phyloP scores from a whole-genome alignment of 2,888 invertebrate species.

The Lasioglossum morio region DNA sequence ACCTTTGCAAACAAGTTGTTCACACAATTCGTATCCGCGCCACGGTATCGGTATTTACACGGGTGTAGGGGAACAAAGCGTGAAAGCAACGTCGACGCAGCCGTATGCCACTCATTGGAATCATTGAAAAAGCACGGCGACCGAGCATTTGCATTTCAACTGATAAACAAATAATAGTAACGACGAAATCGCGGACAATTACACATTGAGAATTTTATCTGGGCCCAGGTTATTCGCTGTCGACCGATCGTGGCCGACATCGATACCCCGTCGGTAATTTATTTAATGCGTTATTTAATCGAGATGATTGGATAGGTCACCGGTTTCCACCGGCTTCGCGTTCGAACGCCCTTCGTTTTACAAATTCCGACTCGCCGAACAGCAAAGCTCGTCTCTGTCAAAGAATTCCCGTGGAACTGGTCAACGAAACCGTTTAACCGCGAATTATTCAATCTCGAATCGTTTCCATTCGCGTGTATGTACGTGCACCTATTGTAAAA shows the following conservation, averaged over 20 bases:
- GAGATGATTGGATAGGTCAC: background rate
- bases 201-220: conserved; percentile 2
- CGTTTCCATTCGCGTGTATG: background rate
- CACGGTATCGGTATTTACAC: background rate
- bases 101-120: background rate
- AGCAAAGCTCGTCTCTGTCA: background rate
- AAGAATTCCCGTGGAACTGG: conserved; percentile 20
- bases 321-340: too few species aligned
- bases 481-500: background rate
- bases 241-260: background rate
- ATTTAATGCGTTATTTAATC: conserved; percentile 25
- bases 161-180: background rate
- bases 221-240: background rate
- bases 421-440: background rate
- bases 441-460: conserved; percentile 30
- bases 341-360: background rate
- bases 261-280: conserved; percentile 9
- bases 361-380: background rate
- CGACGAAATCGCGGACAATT: background rate
- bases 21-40: background rate
- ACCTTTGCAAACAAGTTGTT: background rate
- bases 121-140: background rate
- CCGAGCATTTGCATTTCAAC: conserved; percentile 4
- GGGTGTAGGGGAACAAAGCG: background rate
- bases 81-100: background rate